A percentile compares a stretch with the other conserved stretches of the same genome.
These are phyloP conservation scores for Neodiprion lecontei DNA, from an alignment of 1,140 invertebrate genomes.

Conservation along the genomic window DNA sequence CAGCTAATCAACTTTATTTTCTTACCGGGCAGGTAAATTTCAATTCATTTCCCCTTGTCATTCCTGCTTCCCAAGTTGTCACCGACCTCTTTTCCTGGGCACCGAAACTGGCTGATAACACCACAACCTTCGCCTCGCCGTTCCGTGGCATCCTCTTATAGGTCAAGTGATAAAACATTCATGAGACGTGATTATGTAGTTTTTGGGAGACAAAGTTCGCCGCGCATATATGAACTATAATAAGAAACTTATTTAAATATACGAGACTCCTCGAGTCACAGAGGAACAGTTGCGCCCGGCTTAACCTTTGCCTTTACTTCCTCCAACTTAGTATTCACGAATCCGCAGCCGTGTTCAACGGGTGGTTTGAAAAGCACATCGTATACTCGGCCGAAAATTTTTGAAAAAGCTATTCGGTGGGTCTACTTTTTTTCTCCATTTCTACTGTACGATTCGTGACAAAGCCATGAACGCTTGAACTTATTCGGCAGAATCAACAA, in stretches of 20 bases:
- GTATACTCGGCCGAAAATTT: too few species aligned
- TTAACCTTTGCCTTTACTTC: too few species aligned
- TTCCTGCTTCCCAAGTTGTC: not conserved
- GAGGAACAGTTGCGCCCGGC: not conserved
- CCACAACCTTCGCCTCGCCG: not conserved
- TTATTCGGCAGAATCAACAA: too few species aligned
- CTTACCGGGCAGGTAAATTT: not conserved
- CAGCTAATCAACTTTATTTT: not conserved
- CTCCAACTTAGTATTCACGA: too few species aligned
- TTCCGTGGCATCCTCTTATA: not conserved
- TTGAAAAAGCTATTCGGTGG: too few species aligned
- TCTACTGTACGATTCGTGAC: too few species aligned
- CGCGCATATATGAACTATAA: not conserved
- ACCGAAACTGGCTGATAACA: not conserved
- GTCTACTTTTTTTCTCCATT: too few species aligned
- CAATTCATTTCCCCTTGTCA: not conserved
- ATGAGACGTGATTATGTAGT: not conserved
- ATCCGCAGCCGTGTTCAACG: too few species aligned
- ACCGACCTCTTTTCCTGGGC: not conserved
- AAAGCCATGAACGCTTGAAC: too few species aligned
- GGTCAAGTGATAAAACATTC: conserved; percentile 1
- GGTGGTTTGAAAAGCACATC: too few species aligned
- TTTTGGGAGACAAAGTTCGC: not conserved
- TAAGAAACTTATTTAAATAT: not conserved
- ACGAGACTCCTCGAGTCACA: not conserved